Percentiles rank a stretch among this genome's conserved stretches.
phyloP scores from a whole-genome alignment of 2,888 invertebrate genomes.

The Aplocera efformata region DNA sequence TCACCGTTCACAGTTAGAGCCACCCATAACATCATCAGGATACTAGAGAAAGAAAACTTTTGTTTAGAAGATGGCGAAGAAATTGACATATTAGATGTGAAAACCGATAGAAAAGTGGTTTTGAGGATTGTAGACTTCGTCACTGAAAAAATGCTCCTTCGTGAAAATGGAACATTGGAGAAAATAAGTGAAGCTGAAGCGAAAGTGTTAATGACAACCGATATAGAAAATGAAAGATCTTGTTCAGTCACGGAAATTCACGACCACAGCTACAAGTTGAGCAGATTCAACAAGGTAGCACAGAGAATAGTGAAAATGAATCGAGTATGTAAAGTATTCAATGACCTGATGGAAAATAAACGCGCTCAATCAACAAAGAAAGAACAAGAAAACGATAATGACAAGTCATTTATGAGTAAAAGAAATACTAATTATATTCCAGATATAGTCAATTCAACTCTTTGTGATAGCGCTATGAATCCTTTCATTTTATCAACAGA shows the following conservation, averaged over 20 bases:
- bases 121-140: conserved; percentile 78
- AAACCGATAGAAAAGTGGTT: conserved; percentile 71
- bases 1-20: conserved; percentile 80
- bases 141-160: conserved; percentile 78
- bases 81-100: conserved; percentile 68
- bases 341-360: conserved; percentile 38
- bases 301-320: conserved; percentile 55
- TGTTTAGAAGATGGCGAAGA: conserved; percentile 71
- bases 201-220: conserved; percentile 56
- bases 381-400: conserved; percentile 16
- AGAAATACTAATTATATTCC: conserved; percentile 58
- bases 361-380: conserved; percentile 20
- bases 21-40: conserved; percentile 54
- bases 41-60: conserved; percentile 60
- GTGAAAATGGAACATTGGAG: conserved; percentile 73
- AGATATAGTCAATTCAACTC: conserved; percentile 72
- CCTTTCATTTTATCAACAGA: conserved; percentile 46
- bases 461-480: conserved; percentile 47
- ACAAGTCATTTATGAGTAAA: conserved; percentile 24
- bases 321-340: conserved; percentile 56
- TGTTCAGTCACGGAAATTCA: conserved; percentile 29
- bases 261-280: conserved; percentile 19
- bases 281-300: conserved; percentile 50
- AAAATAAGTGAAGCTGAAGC: conserved; percentile 71
- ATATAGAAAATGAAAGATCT: conserved; percentile 32